Conservation (phyloP, 2,797 vertebrate genomes). For the Parauchenoglanis ngamensis region DNA sequence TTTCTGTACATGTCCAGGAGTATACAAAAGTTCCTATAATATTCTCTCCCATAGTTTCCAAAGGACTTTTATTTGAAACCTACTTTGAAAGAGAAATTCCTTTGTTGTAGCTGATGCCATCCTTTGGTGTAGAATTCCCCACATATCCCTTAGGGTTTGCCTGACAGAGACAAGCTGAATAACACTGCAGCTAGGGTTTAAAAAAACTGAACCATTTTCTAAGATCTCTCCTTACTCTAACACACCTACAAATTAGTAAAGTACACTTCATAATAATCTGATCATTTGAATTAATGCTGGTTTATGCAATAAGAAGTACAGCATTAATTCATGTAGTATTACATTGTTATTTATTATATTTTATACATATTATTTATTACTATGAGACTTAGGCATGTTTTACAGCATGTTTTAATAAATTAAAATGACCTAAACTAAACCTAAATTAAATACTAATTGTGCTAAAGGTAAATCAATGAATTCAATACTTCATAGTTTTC, state of each 20-base stretch:
- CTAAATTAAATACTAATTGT: no score
- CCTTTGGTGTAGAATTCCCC: not conserved
- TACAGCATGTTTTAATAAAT: not conserved
- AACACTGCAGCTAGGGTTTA: not conserved
- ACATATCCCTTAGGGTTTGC: not conserved
- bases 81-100: not conserved
- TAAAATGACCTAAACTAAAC: not conserved
- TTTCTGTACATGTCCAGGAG: not conserved
- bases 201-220: not conserved
- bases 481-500: no score
- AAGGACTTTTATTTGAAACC: not conserved
- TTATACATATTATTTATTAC: not conserved
- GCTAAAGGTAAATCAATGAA: no score
- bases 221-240: not conserved
- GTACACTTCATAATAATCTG: not conserved
- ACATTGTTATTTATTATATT: not conserved
- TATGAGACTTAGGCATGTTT: not conserved
- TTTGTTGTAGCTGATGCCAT: not conserved
- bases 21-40: not conserved
- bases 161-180: not conserved
- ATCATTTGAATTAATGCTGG: not conserved
- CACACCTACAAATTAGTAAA: not conserved
- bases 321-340: not conserved
- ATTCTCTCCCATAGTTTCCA: not conserved
- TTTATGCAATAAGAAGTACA: not conserved